Conservation (phyloP, 2,797 vertebrate genomes). For the Tragopan temminckii region DNA sequence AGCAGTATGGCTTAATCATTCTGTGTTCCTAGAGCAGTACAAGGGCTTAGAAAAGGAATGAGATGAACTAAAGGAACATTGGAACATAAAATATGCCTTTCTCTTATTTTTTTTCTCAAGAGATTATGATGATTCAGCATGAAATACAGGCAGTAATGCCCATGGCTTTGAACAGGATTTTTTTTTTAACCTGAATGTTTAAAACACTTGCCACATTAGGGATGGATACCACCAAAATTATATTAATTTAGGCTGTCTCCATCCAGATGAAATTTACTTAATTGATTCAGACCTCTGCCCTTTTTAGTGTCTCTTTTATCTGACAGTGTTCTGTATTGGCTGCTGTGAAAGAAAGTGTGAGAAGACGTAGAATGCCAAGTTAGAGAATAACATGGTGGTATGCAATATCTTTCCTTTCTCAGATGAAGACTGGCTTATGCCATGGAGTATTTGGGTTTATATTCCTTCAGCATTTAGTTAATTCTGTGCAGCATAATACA, state of each 20-base stretch:
- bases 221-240: conserved; percentile 50
- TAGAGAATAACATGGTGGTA: not conserved
- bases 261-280: conserved; percentile 19
- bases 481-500: not conserved
- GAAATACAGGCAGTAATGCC: not conserved
- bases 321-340: conserved; percentile 4
- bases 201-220: conserved; percentile 39
- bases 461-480: not conserved
- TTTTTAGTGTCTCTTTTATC: conserved; percentile 27
- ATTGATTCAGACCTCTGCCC: not conserved
- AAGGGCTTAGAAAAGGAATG: conserved; percentile 43
- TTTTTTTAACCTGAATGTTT: conserved; percentile 47
- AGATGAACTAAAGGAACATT: conserved; percentile 21
- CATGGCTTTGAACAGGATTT: not conserved
- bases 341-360: conserved; percentile 48
- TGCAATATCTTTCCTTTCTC: conserved; percentile 36
- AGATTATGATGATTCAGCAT: conserved; percentile 37
- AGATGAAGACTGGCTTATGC: conserved; percentile 14
- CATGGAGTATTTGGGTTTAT: not conserved
- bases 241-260: conserved; percentile 17
- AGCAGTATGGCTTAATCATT: conserved; percentile 41
- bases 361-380: conserved; percentile 25
- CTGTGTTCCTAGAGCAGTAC: not conserved
- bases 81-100: conserved; percentile 43
- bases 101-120: not conserved